Evolutionary conservation across 1,140 invertebrate species (phyloP), one percentile per base, ranked within the genome.

Genomic region (Drosophila seguyi): DNA sequence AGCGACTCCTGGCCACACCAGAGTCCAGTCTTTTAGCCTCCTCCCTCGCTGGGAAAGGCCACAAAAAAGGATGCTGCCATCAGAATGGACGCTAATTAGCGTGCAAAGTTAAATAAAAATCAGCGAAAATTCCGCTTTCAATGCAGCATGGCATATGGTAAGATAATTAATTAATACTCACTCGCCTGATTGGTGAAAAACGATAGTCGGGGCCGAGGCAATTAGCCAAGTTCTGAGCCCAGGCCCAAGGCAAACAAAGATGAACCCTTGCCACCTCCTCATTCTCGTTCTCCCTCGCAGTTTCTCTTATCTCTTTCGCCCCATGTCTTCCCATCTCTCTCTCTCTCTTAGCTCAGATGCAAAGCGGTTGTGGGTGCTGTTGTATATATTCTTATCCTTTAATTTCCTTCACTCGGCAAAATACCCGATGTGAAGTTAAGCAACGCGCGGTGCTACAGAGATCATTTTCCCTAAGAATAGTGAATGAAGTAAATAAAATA

Each of bases 151-250:
- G 75, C 80, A 83, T 83, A 83, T 83, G 80, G 69, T 61, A 78
- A 75, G 80, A 83, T 83, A 83, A 83, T 83, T 83, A 83, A 83
- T 83, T 83, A 83, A 82, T 68, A 74, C 69, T 75, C 66, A 83
- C 75, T 83, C 59, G 63, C 67, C 56, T 83, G 80, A 83, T 83
- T 83, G 80, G 75, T 83, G 75, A 75, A 82, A 78, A 73, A 66
- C 75, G 44, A 80, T 72, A 69, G 76, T 59, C 47, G 53, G 81
- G 59, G 72, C 66, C 61, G 58, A 60, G 63, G 74, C 82, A 85
- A 86, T 85, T 85, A 85, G 82, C 81, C 67, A 68, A 65, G 72
- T 69, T 84, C 60, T 62, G 69, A 38, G 81, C 57, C 60, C 45
- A 50, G 58, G 42, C 63, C 56, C 82, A 62, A 74, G 61, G 50